phyloP scores from a whole-genome alignment of 64 coral and sea anemone species.

The Stichodactyla helianthus region DNA sequence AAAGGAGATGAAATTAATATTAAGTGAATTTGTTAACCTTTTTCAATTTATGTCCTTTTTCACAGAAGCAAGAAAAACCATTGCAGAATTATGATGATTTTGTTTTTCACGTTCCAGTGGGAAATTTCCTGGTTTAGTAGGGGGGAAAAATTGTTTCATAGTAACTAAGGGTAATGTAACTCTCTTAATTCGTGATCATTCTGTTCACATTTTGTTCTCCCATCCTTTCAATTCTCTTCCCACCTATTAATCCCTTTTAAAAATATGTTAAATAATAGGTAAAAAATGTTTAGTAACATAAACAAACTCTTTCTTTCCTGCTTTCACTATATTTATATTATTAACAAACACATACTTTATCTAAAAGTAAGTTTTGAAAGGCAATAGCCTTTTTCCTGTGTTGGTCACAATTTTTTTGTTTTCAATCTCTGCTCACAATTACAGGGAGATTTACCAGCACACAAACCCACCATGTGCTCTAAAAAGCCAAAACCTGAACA shows the following conservation, averaged over 20 bases:
- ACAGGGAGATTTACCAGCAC: neutral
- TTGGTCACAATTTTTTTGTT: neutral
- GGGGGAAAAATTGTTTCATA: too few species aligned
- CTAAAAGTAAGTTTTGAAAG: neutral
- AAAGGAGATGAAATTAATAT: too few species aligned
- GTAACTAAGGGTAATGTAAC: too few species aligned
- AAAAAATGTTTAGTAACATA: neutral
- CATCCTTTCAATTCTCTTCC: neutral
- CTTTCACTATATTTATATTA: neutral
- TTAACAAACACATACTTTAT: neutral
- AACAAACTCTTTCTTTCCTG: neutral
- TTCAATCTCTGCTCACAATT: neutral
- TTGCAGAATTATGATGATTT: too few species aligned
- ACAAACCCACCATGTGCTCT: neutral
- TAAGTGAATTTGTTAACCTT: too few species aligned
- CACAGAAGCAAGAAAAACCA: too few species aligned
- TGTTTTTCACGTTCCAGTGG: too few species aligned
- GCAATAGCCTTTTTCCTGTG: neutral
- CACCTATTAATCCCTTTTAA: neutral
- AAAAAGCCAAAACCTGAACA: neutral
- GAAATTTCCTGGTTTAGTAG: too few species aligned
- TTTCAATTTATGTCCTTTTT: too few species aligned
- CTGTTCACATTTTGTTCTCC: neutral
- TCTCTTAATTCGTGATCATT: neutral
- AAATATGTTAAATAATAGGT: neutral